Evolutionary conservation across 1,140 invertebrate genomes (phyloP), one percentile per base, ranked within the genome.

Genomic region (Drosophila bocki): DNA sequence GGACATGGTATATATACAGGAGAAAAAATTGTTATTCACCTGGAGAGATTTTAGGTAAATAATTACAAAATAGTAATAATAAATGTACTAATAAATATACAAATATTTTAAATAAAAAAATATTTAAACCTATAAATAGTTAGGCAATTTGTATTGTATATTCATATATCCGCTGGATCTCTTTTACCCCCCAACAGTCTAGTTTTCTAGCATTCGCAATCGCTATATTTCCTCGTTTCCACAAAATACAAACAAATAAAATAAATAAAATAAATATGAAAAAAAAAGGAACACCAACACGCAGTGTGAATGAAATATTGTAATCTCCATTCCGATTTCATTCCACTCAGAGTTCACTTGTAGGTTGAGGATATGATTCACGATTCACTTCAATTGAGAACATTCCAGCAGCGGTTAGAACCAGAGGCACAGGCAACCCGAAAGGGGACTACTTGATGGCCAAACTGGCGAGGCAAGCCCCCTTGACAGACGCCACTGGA

Each of bases 331-430:
- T 85, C 72, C 80, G 78, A 37, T 65, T 45, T 13, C 33, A 70
- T 47, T 58, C 64, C 37, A 72, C 80, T 88, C 72, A 78, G 87
- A 88, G 84, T 88, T 84, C 84, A 88, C 75, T 70, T 80, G 77
- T 87, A 85, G 85, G 85, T 88, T 88, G 85, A 90, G 77, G 81
- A 88, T 85, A 88, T 88, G 84, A 88, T 84, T 88, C 84, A 88
- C 76, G 84, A 88, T 84, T 88, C 84, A 90, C 80, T 90, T 78
- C 65, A 80, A 87, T 87, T 87, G 83, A 83, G 74, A 78, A 80
- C 80, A 84, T 78, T 84, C 82, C 82, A 81, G 37, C 13, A 15
- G 9, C 3, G 17, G 7, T 33, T 33, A 33, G 32, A 33, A 15
- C 1, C 53, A 39, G 19, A 11, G 60, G n/a, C 60, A 12, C 35